Evolutionary conservation across 2,888 invertebrate genomes (phyloP).

Genomic region (Emmelina monodactyla): DNA sequence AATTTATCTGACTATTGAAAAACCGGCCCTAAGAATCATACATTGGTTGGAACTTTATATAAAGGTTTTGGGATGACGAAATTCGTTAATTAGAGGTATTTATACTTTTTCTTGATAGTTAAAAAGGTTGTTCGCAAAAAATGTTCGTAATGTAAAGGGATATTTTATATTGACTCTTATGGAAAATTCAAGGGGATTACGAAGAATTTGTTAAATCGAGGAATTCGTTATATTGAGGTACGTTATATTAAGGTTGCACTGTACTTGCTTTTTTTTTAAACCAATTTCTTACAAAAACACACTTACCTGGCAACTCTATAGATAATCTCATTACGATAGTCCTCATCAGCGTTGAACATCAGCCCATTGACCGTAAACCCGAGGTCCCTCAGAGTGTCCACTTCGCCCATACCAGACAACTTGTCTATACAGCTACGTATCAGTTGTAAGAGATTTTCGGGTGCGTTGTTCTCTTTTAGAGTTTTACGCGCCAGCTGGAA

Average conservation of each 20-base stretch:
- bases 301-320: constrained; percentile 37
- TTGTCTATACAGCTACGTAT: constrained; percentile 34
- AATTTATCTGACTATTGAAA: too few species aligned
- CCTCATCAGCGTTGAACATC: constrained; percentile 39
- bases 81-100: too few species aligned
- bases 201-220: too few species aligned
- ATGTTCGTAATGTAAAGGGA: too few species aligned
- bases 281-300: neutral
- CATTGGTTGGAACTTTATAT: too few species aligned
- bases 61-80: too few species aligned
- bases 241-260: too few species aligned
- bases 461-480: constrained; percentile 23
- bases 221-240: too few species aligned
- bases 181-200: too few species aligned
- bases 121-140: too few species aligned
- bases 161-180: too few species aligned
- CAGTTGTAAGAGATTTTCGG: constrained; percentile 30
- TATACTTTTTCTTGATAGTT: neutral
- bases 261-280: constrained; percentile 4
- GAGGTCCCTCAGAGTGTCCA: constrained; percentile 25
- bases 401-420: constrained; percentile 38
- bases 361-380: constrained; percentile 36
- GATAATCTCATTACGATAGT: constrained; percentile 39
- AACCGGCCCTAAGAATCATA: too few species aligned
- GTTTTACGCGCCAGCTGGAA: constrained; percentile 37